Evolutionary conservation across 2,797 vertebrate genomes (phyloP).

Genomic region (Leptatherina wallacei): DNA sequence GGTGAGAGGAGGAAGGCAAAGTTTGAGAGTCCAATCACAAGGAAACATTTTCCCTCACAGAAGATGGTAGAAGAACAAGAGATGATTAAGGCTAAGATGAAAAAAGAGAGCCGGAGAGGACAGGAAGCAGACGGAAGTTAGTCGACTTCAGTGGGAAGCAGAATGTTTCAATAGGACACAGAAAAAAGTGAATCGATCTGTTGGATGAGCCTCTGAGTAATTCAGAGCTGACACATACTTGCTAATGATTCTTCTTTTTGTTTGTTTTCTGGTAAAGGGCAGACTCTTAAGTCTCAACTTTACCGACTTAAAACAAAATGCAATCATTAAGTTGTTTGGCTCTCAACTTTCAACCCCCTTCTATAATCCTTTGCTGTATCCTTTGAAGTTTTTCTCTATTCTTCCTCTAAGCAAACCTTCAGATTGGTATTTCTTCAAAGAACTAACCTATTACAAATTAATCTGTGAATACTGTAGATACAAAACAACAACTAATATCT

Average conservation of each 20-base stretch:
- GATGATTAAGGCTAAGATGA: conserved; percentile 4
- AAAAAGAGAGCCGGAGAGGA: conserved; percentile 11
- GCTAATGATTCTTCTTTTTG: conserved; percentile 23
- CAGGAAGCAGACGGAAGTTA: conserved; percentile 19
- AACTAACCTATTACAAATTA: not conserved
- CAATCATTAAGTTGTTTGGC: not conserved
- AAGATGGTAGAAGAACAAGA: not conserved
- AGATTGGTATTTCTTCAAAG: not conserved
- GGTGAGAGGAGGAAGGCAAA: conserved; percentile 18
- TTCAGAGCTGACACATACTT: conserved; percentile 10
- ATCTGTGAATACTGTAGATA: not conserved
- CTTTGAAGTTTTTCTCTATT: no score
- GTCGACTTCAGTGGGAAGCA: conserved; percentile 5
- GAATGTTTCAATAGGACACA: not conserved
- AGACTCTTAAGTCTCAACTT: conserved; percentile 3
- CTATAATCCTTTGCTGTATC: not conserved
- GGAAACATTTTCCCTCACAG: conserved; percentile 24
- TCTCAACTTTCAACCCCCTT: not conserved
- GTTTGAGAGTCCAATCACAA: conserved; percentile 24
- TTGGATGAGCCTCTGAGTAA: not conserved
- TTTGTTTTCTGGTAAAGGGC: not conserved
- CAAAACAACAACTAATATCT: not conserved
- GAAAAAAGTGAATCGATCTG: not conserved
- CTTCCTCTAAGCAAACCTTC: not conserved
- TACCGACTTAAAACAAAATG: not conserved